Percentiles rank a stretch among this genome's conserved stretches.
Conservation (phyloP, 1,140 invertebrate species). For the Brachionus manjavacas region DNA sequence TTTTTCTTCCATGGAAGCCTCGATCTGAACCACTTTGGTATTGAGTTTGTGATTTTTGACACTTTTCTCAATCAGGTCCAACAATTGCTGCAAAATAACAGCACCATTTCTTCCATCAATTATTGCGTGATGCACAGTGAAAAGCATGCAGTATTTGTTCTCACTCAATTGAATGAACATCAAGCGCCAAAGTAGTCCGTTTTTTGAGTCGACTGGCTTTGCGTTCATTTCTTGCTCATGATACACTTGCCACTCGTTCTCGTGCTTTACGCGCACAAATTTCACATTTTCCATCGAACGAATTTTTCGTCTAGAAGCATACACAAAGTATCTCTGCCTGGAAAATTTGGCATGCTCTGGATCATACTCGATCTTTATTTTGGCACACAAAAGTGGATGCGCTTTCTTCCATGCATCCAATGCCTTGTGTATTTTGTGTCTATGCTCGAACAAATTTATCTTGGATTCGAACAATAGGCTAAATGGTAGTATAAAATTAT, state of each 20-base stretch:
- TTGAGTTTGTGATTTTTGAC: neutral
- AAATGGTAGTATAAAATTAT: neutral
- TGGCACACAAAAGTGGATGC: slow-evolving; percentile 13
- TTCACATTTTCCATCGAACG: neutral
- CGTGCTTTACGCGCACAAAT: neutral
- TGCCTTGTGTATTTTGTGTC: neutral
- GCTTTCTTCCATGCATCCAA: neutral
- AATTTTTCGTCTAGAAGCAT: neutral
- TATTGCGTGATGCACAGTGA: slow-evolving; percentile 6
- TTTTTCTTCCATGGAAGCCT: slow-evolving; percentile 1
- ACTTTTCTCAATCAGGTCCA: neutral
- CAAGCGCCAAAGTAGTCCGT: neutral
- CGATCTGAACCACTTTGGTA: neutral
- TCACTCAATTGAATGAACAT: neutral
- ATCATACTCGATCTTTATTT: neutral
- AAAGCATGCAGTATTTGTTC: neutral
- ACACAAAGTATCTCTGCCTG: neutral
- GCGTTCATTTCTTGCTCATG: neutral
- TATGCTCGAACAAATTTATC: neutral
- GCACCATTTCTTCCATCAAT: neutral
- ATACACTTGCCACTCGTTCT: neutral
- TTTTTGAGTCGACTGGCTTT: neutral
- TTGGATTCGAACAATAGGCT: neutral
- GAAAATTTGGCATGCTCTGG: neutral
- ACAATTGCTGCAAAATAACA: slow-evolving; percentile 4